Base-by-base conservation (phyloP, 2,113 vertebrate genomes). In the Podocnemis expansa region DNA sequence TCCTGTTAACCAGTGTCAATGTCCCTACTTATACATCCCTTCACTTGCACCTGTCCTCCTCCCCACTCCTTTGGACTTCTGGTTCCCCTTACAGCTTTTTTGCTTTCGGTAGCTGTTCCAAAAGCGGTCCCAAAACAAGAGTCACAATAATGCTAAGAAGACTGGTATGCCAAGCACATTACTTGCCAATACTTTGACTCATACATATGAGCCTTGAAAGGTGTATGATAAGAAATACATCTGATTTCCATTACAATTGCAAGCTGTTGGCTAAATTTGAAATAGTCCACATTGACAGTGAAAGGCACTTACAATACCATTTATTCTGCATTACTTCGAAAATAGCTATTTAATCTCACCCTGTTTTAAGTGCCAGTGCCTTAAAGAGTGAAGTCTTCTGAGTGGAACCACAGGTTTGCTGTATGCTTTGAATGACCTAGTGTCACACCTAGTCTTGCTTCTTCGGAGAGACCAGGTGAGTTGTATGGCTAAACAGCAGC, bases 371-470 rank as follows among this genome's bases (percentile, higher is more conserved):
- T 56, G 41, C 6, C 78, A 70, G 41, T 4, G 19, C 24, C 10
- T 6, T 52, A 22, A 51, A 54, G 58, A 10, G 21, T n/a, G 49
- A 38, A 12, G 19, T n/a, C 9, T 51, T 24, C 78, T 11, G 49
- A n/a, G 45, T 19, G 31, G 45, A 31, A 31, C 45, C 27, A 47
- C 49, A 22, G 45, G 19, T 10, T 17, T 21, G 47, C 16, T 10
- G 41, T 27, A 45, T 29, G 73, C 3, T 2, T 29, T 7, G 12
- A 38, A 0, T 0, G 16, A 76, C 4, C n/a, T 51, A 34, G 78
- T 0, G 0, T 73, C 70, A n/a, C 8, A 1, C 6, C 2, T n/a
- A 16, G 19, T 25, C 49, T 51, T 31, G 2, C 21, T 67, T 67
- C 56, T 7, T 34, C 70, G 58, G 70, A 5, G 38, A 70, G 22